Base-by-base conservation (phyloP, 2,113 vertebrate species). In the Aspidoscelis tigris region DNA sequence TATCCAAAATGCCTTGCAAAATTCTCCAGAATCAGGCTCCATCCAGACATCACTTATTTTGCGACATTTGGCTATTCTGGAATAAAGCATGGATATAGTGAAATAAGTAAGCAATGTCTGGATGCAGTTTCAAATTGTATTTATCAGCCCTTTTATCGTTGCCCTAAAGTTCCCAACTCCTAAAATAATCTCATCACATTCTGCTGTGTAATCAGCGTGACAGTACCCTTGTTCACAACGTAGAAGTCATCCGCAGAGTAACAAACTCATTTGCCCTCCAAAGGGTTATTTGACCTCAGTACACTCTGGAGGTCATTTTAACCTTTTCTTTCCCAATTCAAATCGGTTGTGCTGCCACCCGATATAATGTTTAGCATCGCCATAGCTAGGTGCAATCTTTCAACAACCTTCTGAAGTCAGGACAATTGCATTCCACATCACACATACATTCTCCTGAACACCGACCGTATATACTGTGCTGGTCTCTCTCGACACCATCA, bases 111-210 rank as follows among this genome's bases (percentile, higher is more conserved):
- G 33, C 33, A 33, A 33, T 33, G 33, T 33, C 33, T 33, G 33
- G 33, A 33, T 33, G 33, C 33, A 33, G 33, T 33, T 33, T 33
- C 33, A 33, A 33, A 86, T 71, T 76, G 24, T 50, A 50, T 86
- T 82, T 81, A 55, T 72, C 74, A 73, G 53, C 33, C n/a, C 16
- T 68, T 65, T 43, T 2, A 81, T 4, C 74, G 76, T 66, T 81
- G 41, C n/a, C 64, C 82, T 50, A 86, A 83, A 41, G 82, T 24
- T 47, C 24, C 70, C 76, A 79, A 39, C 71, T 18, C 58, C 84
- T 88, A 75, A 87, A 65, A 90, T 76, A 90, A 53, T 55, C 85
- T 4, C 43, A 84, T 21, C 68, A 75, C 77, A 73, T 47, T 18
- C 58, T 77, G 86, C 47, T 74, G n/a, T 58, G 64, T 41, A 75